Base-by-base conservation (phyloP, 1,140 invertebrate species). In the Ectropis grisescens region DNA sequence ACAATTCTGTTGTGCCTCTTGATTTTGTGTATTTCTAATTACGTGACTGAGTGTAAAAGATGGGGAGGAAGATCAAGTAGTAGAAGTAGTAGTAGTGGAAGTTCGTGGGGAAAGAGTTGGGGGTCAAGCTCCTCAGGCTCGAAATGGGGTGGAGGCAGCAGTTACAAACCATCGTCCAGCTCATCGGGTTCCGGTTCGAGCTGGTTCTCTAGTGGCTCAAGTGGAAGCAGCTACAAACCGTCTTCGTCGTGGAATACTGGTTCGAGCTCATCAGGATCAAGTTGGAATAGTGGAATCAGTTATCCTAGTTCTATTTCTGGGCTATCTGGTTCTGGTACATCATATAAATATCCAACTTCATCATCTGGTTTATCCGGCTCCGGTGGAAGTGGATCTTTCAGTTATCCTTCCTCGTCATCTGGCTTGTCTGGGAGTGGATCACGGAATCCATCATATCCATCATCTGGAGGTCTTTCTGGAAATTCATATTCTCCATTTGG, bases 1-100 rank as follows among this genome's bases (percentile, higher is more conserved):
- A 35, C 10, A 29, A 10, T 53, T 34, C 38, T 57, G 54, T 53
- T 53, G 43, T 44, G 46, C 36, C 41, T 58, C 0, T 43, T 50
- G 12, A 11, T 53, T 11, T 29, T 31, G 24, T 29, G 29, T 31
- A 27, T 37, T 7, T 14, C 30, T n/a, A 37, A 26, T 35, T 33
- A 40, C 16, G 28, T 46, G 16, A 19, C 16, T 28, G 33, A 47
- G 34, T 37, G 46, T 31, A 42, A 41, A 11, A 26, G 39, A 13
- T 41, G 39, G 39, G 39, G 39, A 2, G 49, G 53, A 27, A 50
- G 53, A 22, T 33, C 48, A 7, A 16, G 40, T 6, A 39, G 11
- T 5, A 30, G 16, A 2, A 12, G 4, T 8, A 19, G 16, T 19
- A 19, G 16, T 10, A 26, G 24, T n/a, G 6, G 6, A 2, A 26